Base-by-base conservation (phyloP, 2,113 vertebrate species). In the Coreoperca whiteheadi region DNA sequence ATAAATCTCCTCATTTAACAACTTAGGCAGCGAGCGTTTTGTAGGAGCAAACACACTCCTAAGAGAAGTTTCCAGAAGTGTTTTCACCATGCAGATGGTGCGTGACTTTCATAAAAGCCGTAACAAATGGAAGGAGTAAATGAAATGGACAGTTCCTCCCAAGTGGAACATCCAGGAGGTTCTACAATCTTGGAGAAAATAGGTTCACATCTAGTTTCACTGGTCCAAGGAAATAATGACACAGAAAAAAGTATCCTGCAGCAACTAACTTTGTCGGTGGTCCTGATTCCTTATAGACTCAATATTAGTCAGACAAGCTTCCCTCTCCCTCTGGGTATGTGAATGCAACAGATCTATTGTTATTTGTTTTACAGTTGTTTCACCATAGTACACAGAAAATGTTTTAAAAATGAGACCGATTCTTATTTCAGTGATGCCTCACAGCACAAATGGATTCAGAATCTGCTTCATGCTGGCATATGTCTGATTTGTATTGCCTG, bases 61-160 rank as follows among this genome's bases (percentile, higher is more conserved):
- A 12, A 51, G 73, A 84, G 57, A 80, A 83, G 79, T 86, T 82
- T 86, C 75, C 74, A 48, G 51, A 65, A 80, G 85, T 76, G 78
- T 88, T 83, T 87, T 68, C 71, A 48, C 76, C 85, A 88, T 91
- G 87, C 87, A 94, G 91, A 90, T 91, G 88, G 76, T 81, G 89
- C 67, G 51, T 89, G 85, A 91, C 92, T 90, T 71, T 83, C 63
- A 86, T 83, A 89, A 91, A 85, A 80, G 73, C 83, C 60, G 72
- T 91, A 87, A 91, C 91, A 92, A 91, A 92, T 92, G 83, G 88
- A 86, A 77, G 80, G 28, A 87, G 77, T 92, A 91, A 92, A 89
- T 88, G 92, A 89, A 92, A 70, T 88, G 86, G 93, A 93, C 92
- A 86, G 82, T 85, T 91, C 21, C 88, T 67, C 69, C 81, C 87